Conservation (phyloP, 2,888 invertebrate species). For the Aspidapion aeneum region DNA sequence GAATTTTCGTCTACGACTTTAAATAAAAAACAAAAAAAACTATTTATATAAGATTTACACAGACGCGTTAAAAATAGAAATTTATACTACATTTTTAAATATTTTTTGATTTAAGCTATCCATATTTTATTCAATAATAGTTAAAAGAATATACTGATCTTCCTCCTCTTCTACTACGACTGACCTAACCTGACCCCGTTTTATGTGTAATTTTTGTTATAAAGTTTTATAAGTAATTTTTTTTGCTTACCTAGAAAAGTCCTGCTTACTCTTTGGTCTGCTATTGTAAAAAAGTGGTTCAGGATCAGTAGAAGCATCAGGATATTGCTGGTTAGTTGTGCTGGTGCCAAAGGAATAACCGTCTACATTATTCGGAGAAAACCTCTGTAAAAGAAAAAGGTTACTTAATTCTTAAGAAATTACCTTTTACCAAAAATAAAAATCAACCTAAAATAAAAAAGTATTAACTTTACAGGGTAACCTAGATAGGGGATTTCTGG, state of each 20-base stretch:
- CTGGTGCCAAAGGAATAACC: conserved; percentile 46
- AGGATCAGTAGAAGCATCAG: conserved; percentile 51
- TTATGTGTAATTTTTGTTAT: no score
- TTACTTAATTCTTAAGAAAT: not conserved
- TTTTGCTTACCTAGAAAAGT: conserved; percentile 49
- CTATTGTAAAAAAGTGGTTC: conserved; percentile 86
- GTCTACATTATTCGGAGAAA: conserved; percentile 44
- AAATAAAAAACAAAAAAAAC: conserved; percentile 29
- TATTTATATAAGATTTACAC: no score
- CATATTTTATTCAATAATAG: no score
- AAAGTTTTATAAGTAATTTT: not conserved
- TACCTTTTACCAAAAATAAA: not conserved
- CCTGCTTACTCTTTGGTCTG: conserved; percentile 69
- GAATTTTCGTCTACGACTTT: conserved; percentile 53
- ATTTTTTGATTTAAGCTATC: no score
- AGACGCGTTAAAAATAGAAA: no score
- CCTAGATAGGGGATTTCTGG: no score
- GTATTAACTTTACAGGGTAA: no score
- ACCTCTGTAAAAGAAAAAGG: conserved; percentile 38
- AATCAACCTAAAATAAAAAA: no score
- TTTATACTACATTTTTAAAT: no score
- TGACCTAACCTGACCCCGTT: no score
- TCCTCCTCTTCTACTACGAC: no score
- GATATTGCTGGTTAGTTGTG: conserved; percentile 47
- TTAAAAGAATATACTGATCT: no score